phyloP scores from a whole-genome alignment of 2,888 invertebrate species.

The Aphidoletes aphidimyza region DNA sequence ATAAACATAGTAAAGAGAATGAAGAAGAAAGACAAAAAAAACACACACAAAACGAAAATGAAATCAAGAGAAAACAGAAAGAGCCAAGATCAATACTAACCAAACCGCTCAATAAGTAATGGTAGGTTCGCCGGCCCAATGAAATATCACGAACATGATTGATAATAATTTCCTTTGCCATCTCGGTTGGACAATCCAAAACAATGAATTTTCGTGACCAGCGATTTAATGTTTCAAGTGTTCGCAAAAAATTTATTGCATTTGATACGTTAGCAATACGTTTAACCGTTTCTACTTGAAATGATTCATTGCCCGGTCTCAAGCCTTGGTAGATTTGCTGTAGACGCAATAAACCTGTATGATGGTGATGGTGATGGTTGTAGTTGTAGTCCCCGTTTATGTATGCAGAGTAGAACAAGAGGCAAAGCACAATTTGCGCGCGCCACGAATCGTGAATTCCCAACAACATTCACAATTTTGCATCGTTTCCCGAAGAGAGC shows the following conservation, averaged over 20 bases:
- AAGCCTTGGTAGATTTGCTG: conserved; percentile 94
- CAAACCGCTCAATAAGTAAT: conserved; percentile 90
- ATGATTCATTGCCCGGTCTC: conserved; percentile 83
- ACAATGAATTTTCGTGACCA: conserved; percentile 91
- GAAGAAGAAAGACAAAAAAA: neutral
- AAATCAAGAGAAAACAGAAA: neutral
- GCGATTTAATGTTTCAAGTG: conserved; percentile 84
- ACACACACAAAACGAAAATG: neutral
- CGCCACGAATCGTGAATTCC: no score
- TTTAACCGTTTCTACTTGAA: conserved; percentile 88
- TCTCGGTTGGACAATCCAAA: conserved; percentile 88
- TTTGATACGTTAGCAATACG: conserved; percentile 88
- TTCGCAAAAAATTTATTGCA: conserved; percentile 86
- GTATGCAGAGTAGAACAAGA: no score
- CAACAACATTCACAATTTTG: no score
- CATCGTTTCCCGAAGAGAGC: no score
- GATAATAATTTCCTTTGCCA: conserved; percentile 90
- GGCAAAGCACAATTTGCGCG: no score
- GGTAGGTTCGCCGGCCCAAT: conserved; percentile 89
- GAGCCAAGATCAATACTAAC: conserved; percentile 70
- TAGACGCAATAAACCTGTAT: conserved; percentile 83
- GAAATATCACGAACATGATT: conserved; percentile 89
- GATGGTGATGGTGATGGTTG: neutral
- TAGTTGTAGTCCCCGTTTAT: neutral
- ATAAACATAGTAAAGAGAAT: neutral